Evolutionary conservation across 2,888 invertebrate genomes (phyloP).

Genomic region (Orgyia antiqua): DNA sequence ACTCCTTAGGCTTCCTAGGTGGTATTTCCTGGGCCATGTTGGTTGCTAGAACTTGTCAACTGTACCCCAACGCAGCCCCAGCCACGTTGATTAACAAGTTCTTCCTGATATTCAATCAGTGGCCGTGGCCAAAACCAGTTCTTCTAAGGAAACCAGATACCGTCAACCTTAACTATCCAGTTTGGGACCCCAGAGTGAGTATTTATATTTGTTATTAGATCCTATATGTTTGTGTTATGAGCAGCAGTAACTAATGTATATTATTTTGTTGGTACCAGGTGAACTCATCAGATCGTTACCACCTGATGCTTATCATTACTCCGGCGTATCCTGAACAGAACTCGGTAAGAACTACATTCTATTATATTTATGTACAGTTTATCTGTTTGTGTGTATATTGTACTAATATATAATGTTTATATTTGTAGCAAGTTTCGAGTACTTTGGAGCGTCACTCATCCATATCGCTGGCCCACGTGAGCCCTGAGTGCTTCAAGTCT

Average conservation of each 20-base stretch:
- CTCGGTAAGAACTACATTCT: no score
- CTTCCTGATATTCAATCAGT: constrained; percentile 98
- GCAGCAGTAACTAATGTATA: no score
- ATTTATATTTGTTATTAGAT: no score
- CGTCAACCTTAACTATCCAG: constrained; percentile 92
- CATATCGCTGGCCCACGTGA: no score
- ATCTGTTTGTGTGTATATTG: no score
- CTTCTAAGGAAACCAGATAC: constrained; percentile 94
- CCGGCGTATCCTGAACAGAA: constrained; percentile 99
- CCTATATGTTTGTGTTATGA: no score
- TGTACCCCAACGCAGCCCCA: constrained; percentile 97
- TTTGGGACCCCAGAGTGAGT: constrained; percentile 97
- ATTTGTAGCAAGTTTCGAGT: no score
- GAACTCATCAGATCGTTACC: constrained; percentile 93
- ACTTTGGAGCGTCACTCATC: no score
- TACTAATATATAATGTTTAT: no score
- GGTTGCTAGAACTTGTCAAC: constrained; percentile 97
- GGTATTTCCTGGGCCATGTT: constrained; percentile 99
- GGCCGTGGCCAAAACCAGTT: constrained; percentile 99
- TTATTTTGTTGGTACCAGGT: constrained; percentile 71
- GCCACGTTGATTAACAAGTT: constrained; percentile 98
- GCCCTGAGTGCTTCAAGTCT: no score
- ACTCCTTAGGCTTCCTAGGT: constrained; percentile 97
- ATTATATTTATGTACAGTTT: no score
- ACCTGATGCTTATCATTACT: constrained; percentile 99